Percentiles rank a stretch among this genome's conserved stretches.
Evolutionary conservation across 1,140 invertebrate genomes (phyloP).

Genomic region (Venustaconcha ellipsiformis): DNA sequence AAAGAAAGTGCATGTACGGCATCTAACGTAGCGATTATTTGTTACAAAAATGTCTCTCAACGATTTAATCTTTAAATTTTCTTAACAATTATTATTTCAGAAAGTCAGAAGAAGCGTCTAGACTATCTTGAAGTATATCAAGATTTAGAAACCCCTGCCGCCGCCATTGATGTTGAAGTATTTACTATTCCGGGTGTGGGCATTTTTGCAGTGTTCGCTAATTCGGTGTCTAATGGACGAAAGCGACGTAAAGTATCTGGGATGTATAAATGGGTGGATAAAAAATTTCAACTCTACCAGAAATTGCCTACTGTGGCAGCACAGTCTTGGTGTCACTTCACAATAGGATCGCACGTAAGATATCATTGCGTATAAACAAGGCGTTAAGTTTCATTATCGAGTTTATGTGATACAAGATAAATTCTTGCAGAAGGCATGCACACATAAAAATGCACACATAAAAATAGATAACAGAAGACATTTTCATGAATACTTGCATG

Average conservation of each 20-base stretch:
- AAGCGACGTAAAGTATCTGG: constrained; percentile 38
- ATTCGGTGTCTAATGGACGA: constrained; percentile 21
- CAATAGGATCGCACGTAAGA: constrained; percentile 56
- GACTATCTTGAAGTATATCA: constrained; percentile 64
- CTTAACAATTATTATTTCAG: constrained; percentile 7
- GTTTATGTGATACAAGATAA: not conserved
- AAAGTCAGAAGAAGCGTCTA: constrained; percentile 24
- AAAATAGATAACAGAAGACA: not conserved
- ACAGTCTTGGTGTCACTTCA: constrained; percentile 58
- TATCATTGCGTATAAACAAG: not conserved
- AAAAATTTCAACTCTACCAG: constrained; percentile 57
- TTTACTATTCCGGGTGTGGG: constrained; percentile 62
- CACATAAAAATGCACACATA: not conserved
- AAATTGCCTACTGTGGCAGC: constrained; percentile 55
- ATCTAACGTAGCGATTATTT: no score
- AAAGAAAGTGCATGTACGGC: no score
- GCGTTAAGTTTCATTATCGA: not conserved
- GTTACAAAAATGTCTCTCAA: not conserved
- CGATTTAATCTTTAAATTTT: not conserved
- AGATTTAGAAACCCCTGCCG: constrained; percentile 49
- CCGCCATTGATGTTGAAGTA: constrained; percentile 61
- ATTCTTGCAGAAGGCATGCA: not conserved
- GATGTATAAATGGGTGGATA: constrained; percentile 61
- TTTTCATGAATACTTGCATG: not conserved
- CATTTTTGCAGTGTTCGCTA: constrained; percentile 61